Evolutionary conservation across 1,140 invertebrate genomes (phyloP), one percentile per base, ranked within the genome.

Genomic region (Brachionus rotundiformis): DNA sequence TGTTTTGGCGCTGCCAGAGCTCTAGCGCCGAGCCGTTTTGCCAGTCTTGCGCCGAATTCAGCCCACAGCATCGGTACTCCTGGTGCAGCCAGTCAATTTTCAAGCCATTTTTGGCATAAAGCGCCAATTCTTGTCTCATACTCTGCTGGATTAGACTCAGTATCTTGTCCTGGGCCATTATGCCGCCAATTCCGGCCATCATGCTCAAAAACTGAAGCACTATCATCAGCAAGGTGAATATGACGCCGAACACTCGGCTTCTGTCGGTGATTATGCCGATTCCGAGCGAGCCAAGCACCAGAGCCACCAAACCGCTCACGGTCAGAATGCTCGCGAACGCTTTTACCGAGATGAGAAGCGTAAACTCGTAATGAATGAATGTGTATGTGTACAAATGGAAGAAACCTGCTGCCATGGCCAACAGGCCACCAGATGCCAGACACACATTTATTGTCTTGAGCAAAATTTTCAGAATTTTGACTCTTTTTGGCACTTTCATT

Each of bases 1-100:
- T 44, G 39, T 73, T 73, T 7, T 25, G 5, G 3, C 1, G 8
- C 7, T 4, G 19, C 33, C 33, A 44, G 2, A 1, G 7, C n/a
- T 71, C 16, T 39, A 36, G 1, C 13, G 36, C 25, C 13, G 19
- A 44, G 41, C 19, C 7, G 10, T 73, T 13, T 11, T n/a, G 41
- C 68, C 68, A 73, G 27, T 73, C 68, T 1, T 19, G 10, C 7
- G 19, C 44, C 13, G 68, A 73, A 11, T 47, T 73, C 3, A 73
- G 10, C 10, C 68, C 68, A 25, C 68, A 73, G 27, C 68, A 73
- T 27, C 44, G 16, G 36, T 44, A 73, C 23, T 44, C 36, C 23
- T 44, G 25, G 3, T 73, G 68, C 25, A 73, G 36, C 68, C 68
- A 73, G 25, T 73, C 36, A 7, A 73, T 41, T 68, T 36, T 68